A percentile compares a stretch with the other conserved stretches of the same genome.
Evolutionary conservation across 2,113 vertebrate genomes (phyloP).

Genomic region (Saguinus imperator): DNA sequence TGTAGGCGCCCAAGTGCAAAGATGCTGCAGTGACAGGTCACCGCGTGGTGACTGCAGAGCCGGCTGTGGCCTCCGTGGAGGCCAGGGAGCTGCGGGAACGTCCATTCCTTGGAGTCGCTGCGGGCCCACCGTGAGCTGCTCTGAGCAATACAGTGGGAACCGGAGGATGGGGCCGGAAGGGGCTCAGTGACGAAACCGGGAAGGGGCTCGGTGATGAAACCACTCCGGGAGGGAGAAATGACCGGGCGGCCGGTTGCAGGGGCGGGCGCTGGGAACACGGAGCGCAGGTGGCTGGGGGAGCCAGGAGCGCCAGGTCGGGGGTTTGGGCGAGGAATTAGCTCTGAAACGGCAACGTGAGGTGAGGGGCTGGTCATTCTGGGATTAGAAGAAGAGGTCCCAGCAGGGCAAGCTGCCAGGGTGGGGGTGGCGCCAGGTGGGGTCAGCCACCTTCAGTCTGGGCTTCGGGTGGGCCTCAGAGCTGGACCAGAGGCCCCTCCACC

Average conservation of each 20-base stretch:
- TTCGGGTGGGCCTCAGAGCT: background rate
- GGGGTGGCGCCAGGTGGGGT: fast-evolving
- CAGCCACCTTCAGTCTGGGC: background rate
- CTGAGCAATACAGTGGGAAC: fast-evolving
- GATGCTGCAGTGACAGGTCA: fast-evolving
- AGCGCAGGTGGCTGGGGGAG: background rate
- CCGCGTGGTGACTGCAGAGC: too few species aligned
- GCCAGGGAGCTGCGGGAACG: background rate
- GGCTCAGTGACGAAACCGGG: background rate
- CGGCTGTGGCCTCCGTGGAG: background rate
- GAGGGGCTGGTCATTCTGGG: fast-evolving
- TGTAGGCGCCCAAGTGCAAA: background rate
- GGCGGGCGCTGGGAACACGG: fast-evolving
- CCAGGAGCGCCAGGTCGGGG: background rate
- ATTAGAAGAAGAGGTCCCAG: fast-evolving
- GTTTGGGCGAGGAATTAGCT: background rate
- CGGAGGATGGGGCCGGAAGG: background rate
- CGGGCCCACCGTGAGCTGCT: fast-evolving
- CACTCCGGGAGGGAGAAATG: too few species aligned
- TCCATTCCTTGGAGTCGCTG: background rate
- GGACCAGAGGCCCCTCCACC: fast-evolving
- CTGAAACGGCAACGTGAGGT: fast-evolving
- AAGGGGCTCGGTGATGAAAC: background rate
- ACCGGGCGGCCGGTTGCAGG: background rate
- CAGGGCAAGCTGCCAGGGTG: fast-evolving